These are phyloP conservation scores for Ametastegia equiseti DNA, from an alignment of 2,888 invertebrate genomes.

Conservation along the genomic window DNA sequence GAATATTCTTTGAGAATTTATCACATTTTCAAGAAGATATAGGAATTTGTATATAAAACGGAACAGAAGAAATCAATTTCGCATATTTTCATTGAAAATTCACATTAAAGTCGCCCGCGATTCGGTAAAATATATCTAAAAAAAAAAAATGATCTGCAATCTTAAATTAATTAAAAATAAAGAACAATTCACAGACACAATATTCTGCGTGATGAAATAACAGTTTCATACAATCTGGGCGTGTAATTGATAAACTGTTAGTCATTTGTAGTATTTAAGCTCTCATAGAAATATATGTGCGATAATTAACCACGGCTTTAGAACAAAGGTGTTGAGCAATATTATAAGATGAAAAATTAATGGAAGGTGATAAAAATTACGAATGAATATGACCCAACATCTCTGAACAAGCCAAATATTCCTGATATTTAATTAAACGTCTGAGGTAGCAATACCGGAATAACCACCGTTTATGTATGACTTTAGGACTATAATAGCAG, in stretches of 20 bases:
- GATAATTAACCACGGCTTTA: neutral
- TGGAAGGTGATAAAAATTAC: neutral
- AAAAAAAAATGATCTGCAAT: neutral
- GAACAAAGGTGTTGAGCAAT: neutral
- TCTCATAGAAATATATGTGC: neutral
- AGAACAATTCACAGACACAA: neutral
- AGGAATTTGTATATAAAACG: neutral
- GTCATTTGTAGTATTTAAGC: neutral
- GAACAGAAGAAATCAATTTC: neutral
- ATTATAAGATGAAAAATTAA: neutral
- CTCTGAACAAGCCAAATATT: neutral
- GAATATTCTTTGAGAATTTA: neutral
- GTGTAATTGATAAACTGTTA: neutral
- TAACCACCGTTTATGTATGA: neutral
- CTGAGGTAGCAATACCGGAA: neutral
- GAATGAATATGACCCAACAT: neutral
- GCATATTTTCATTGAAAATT: neutral
- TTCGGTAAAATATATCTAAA: neutral
- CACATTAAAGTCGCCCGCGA: neutral
- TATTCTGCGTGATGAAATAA: neutral
- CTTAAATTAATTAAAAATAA: neutral
- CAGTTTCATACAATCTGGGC: neutral
- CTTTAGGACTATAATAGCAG: neutral
- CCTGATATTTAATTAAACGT: neutral
- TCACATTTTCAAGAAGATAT: neutral